Percentiles rank a stretch among this genome's conserved stretches.
Conservation (phyloP, 2,888 invertebrate genomes). For the Agonopterix arenella region DNA sequence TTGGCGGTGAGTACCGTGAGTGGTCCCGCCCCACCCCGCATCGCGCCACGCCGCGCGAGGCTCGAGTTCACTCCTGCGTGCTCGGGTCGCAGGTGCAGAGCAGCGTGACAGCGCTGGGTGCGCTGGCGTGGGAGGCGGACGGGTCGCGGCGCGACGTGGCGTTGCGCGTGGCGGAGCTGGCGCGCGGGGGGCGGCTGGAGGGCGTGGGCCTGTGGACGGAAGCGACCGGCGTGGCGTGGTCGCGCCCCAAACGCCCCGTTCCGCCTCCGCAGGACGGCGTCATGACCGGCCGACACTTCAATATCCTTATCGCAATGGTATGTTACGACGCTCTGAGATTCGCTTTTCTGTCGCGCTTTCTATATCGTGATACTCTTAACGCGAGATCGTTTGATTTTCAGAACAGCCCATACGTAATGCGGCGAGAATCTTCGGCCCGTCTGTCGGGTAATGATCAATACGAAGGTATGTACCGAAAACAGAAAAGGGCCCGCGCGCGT, state of each 20-base stretch:
- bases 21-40: conserved; percentile 16
- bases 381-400: conserved; percentile 39
- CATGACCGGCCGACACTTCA: conserved; percentile 62
- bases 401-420: conserved; percentile 94
- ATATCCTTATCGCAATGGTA: conserved; percentile 50
- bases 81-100: background rate
- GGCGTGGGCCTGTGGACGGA: conserved; percentile 43
- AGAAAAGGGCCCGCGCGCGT: too few relatives aligned
- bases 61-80: too few relatives aligned
- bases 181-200: conserved; percentile 41
- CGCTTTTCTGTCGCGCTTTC: too few relatives aligned
- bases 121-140: conserved; percentile 36
- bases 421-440: conserved; percentile 79
- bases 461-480: conserved; percentile 74
- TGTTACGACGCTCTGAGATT: background rate
- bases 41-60: conserved; percentile 1
- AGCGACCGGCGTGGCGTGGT: conserved; percentile 38
- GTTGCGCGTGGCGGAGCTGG: conserved; percentile 48
- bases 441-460: conserved; percentile 87
- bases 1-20: too few relatives aligned
- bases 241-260: conserved; percentile 26
- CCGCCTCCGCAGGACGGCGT: conserved; percentile 37
- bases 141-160: conserved; percentile 36
- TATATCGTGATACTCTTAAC: background rate
- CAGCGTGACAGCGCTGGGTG: conserved; percentile 1